These are phyloP conservation scores for Apaloderma vittatum DNA, from an alignment of 2,113 vertebrate species.

Conservation along the genomic window DNA sequence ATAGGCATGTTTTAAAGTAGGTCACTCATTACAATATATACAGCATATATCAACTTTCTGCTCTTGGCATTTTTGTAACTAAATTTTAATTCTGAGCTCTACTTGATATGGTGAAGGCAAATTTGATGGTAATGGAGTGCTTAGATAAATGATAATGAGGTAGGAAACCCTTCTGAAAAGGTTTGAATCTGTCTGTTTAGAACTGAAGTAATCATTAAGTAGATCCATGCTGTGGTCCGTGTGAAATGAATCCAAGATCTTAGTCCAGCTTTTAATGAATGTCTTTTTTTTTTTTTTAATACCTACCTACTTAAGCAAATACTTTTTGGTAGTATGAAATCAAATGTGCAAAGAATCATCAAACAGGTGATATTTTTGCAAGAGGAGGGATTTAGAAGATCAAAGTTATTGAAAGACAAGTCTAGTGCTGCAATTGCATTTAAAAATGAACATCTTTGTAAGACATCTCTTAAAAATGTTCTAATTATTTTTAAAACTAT, in stretches of 20 bases:
- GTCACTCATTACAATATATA: background rate
- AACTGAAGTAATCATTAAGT: background rate
- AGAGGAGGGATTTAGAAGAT: background rate
- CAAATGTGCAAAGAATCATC: background rate
- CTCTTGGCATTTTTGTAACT: background rate
- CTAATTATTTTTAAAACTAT: background rate
- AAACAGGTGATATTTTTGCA: background rate
- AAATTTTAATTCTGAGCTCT: constrained; percentile 23
- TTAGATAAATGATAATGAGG: constrained; percentile 41
- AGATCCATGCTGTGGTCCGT: background rate
- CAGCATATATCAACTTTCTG: constrained; percentile 5
- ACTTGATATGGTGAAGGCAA: background rate
- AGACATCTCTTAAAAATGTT: background rate
- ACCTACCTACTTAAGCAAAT: background rate
- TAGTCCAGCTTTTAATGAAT: background rate
- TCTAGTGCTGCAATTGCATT: background rate
- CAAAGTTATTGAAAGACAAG: background rate
- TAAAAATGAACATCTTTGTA: background rate
- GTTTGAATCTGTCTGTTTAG: background rate
- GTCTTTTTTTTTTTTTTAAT: background rate
- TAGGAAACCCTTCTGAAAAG: background rate
- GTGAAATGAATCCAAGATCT: background rate
- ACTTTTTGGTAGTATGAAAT: background rate
- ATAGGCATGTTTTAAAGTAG: constrained; percentile 16
- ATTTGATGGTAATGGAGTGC: background rate